A percentile compares a stretch with the other conserved stretches of the same genome.
Conservation (phyloP, 1,140 invertebrate species). For the Ptiloglossa arizonensis region DNA sequence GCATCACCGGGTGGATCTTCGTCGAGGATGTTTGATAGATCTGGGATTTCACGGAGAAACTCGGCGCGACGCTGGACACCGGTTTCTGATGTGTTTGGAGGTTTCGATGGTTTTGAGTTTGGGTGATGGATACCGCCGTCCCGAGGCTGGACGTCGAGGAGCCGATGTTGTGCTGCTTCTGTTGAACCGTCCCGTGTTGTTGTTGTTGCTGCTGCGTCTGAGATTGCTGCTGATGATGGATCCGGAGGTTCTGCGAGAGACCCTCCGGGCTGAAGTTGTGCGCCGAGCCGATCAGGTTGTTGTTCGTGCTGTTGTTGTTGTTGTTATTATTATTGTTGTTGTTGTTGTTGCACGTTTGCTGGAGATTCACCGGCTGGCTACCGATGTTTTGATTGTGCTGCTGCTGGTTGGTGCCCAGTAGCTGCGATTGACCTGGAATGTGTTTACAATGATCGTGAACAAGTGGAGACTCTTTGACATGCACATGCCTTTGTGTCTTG, state of each 20-base stretch:
- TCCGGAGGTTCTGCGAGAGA: constrained; percentile 73
- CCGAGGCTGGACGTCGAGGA: constrained; percentile 62
- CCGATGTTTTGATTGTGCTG: constrained; percentile 71
- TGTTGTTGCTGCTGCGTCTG: constrained; percentile 71
- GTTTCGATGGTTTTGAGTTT: constrained; percentile 70
- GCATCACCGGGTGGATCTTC: constrained; percentile 90
- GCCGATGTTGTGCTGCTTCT: constrained; percentile 59
- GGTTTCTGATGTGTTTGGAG: constrained; percentile 85
- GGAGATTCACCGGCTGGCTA: constrained; percentile 57
- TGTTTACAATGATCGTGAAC: neutral
- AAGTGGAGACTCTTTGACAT: too few species aligned
- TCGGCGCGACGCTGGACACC: constrained; percentile 91
- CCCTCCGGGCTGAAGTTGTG: constrained; percentile 70
- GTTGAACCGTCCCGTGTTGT: constrained; percentile 57
- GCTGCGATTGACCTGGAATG: constrained; percentile 75
- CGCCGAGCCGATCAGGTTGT: constrained; percentile 59
- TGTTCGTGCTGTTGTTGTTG: constrained; percentile 67
- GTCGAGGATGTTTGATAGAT: constrained; percentile 91
- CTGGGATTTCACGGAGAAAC: constrained; percentile 86
- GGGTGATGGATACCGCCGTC: constrained; percentile 63
- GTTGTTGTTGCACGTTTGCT: constrained; percentile 67
- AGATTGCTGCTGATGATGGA: constrained; percentile 65
- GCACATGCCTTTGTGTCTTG: too few species aligned
- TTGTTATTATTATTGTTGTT: constrained; percentile 71
- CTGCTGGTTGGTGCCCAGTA: constrained; percentile 70